Evolutionary conservation across 2,888 invertebrate species (phyloP), one percentile per base, ranked within the genome.

Genomic region (Tromatobia lineatoria): DNA sequence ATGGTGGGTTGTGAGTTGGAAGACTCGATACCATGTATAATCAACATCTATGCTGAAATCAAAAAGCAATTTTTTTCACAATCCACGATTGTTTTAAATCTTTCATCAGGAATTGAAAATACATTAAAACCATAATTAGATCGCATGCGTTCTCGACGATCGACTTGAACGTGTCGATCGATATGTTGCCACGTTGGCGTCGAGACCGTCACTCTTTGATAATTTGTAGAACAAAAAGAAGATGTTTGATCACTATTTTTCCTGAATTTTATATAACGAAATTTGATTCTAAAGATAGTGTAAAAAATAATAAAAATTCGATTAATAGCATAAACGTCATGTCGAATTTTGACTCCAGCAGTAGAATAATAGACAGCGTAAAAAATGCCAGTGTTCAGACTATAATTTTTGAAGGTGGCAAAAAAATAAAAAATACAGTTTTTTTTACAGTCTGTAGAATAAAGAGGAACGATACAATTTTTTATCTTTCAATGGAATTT

Each of bases 191-290:
- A 82, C 70, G 83, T 85, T 86, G 86, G 86, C 85, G 85, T 85
- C 86, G 86, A 86, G 86, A 85, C 86, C 86, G 86, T 85, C 47
- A 74, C 54, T 74, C 80, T 84, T 73, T 74, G 80, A 80, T 74
- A 45, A 77, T 84, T 73, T 74, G 50, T 67, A 38, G 50, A 57
- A 54, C 13, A 52, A 34, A 57, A 77, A 57, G 4, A 61, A 52
- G 3, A 66, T 34, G 15, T 18, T 52, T 52, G 18, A 52, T 4
- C n/a, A 54, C 11, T 7, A 34, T 34, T 20, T 4, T 54, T 54
- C 23, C 3, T 54, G 54, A 38, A 73, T 69, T 75, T 45, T 69
- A 80, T 23, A 18, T 54, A n/a, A 25, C 1, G 25, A 15, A 73
- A 34, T 47, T 57, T 34, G 3, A 34, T 80, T 59, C 38, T 57